Evolutionary conservation across 2,797 vertebrate species (phyloP).

Genomic region (Cryptoprocta ferox): DNA sequence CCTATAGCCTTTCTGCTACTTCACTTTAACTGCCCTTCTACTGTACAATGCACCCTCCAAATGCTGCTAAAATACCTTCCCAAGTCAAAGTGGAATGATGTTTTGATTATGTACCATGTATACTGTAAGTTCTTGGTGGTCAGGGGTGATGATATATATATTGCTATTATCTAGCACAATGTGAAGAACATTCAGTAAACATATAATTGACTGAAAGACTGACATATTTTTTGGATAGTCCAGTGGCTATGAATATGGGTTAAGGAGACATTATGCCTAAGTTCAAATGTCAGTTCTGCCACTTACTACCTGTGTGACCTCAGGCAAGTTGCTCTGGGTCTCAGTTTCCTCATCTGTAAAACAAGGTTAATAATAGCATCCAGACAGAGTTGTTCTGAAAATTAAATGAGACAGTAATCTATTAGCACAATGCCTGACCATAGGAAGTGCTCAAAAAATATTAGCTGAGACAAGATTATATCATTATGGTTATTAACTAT

Average conservation of each 20-base stretch:
- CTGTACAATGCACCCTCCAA: neutral
- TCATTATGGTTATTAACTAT: neutral
- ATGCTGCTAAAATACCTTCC: neutral
- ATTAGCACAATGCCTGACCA: neutral
- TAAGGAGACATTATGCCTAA: neutral
- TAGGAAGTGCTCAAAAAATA: conserved; percentile 16
- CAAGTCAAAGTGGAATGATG: conserved; percentile 12
- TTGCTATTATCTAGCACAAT: neutral
- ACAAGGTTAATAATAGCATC: conserved; percentile 23
- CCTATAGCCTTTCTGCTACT: neutral
- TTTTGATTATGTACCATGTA: neutral
- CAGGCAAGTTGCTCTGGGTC: conserved; percentile 25
- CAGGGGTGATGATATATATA: neutral
- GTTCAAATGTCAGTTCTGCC: conserved; percentile 43
- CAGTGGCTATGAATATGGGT: neutral
- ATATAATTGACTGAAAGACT: neutral
- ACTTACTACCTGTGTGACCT: conserved; percentile 2
- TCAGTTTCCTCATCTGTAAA: conserved; percentile 64
- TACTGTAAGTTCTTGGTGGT: neutral
- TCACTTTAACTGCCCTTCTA: neutral
- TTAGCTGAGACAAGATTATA: conserved; percentile 12
- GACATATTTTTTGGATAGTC: neutral
- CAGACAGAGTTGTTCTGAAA: conserved; percentile 2
- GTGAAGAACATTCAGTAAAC: conserved; percentile 33
- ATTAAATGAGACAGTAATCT: conserved; percentile 31